Percentiles rank a stretch among this genome's conserved stretches.
These are phyloP conservation scores for Diuraphis noxia DNA, from an alignment of 1,140 invertebrate genomes.

Conservation along the genomic window DNA sequence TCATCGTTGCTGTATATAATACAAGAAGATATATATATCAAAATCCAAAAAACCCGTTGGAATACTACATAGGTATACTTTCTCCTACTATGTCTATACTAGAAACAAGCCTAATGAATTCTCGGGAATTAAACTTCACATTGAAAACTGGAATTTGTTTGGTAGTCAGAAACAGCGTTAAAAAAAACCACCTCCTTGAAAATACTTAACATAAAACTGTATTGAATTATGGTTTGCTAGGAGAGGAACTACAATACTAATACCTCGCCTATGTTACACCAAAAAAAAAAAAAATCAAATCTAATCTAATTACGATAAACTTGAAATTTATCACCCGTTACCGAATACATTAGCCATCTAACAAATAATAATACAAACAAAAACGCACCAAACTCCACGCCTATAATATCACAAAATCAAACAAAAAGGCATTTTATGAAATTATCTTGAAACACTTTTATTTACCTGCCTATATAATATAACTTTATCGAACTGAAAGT, in stretches of 20 bases:
- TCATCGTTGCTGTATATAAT: background rate
- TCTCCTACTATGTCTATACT: background rate
- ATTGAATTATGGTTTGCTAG: background rate
- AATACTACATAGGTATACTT: background rate
- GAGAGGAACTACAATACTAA: background rate
- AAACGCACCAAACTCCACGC: background rate
- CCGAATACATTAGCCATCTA: background rate
- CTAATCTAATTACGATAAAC: background rate
- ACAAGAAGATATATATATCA: background rate
- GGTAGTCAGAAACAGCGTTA: background rate
- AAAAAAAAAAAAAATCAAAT: background rate
- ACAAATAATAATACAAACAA: constrained; percentile 5
- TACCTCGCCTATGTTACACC: background rate
- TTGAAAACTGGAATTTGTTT: background rate
- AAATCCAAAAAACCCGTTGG: background rate
- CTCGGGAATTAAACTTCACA: background rate
- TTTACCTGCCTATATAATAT: background rate
- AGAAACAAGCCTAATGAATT: background rate
- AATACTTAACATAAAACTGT: background rate
- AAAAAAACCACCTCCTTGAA: background rate
- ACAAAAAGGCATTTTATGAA: background rate
- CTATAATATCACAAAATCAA: background rate
- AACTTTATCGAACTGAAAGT: background rate
- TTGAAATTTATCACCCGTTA: background rate
- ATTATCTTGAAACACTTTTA: background rate